Evolutionary conservation across 64 coral and sea anemone genomes (phyloP).

Genomic region (Stylophora pistillata): DNA sequence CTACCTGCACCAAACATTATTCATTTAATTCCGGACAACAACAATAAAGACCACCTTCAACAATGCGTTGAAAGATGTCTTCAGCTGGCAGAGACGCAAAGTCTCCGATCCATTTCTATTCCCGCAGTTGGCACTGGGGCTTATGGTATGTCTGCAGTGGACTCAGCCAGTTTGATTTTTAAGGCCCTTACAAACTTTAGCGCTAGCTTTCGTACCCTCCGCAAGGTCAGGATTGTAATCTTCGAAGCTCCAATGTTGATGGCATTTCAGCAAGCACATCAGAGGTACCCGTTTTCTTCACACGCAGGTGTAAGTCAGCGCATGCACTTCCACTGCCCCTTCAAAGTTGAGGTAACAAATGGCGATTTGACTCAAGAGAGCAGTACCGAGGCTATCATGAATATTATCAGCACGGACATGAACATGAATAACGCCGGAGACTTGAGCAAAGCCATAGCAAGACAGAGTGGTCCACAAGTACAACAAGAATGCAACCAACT

Average conservation of each 20-base stretch:
- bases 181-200: constrained; percentile 14
- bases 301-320: background rate
- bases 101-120: constrained; percentile 12
- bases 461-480: constrained; percentile 22
- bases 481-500: constrained; percentile 56
- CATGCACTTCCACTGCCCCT: background rate
- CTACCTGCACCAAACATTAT: background rate
- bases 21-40: background rate
- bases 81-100: background rate
- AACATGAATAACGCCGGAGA: constrained; percentile 70
- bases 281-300: background rate
- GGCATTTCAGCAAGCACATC: background rate
- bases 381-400: constrained; percentile 75
- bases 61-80: constrained; percentile 24
- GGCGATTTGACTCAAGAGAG: constrained; percentile 63
- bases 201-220: background rate
- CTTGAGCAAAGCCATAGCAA: constrained; percentile 69
- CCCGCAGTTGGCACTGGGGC: constrained; percentile 39
- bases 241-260: constrained; percentile 51
- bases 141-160: background rate
- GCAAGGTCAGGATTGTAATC: constrained; percentile 46
- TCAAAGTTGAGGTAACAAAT: constrained; percentile 32
- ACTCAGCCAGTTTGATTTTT: constrained; percentile 6
- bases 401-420: constrained; percentile 69
- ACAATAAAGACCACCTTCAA: background rate